Percentiles rank a stretch among this genome's conserved stretches.
Conservation (phyloP, 2,797 vertebrate species). For the Chaunax sp. region DNA sequence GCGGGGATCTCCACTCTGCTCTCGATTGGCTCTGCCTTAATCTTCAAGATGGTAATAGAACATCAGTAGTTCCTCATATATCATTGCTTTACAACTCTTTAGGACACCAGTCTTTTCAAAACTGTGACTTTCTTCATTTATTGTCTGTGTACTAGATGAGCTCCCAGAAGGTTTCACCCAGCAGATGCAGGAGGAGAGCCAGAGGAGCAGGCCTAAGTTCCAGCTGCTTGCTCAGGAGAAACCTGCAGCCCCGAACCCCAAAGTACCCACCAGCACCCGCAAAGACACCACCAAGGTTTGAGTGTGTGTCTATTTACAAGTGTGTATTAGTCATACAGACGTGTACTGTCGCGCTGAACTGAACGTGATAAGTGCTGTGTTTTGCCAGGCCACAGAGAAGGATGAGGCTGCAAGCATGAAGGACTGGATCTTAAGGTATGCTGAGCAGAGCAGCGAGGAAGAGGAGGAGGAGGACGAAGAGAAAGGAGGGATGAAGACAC, state of each 20-base stretch:
- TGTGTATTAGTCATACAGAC: neutral
- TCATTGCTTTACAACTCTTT: neutral
- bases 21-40: slow-evolving; percentile 99
- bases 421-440: slow-evolving; percentile 95
- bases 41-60: slow-evolving; percentile 89
- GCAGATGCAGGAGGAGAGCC: slow-evolving; percentile 91
- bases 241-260: slow-evolving; percentile 37
- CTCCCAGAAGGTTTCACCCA: slow-evolving; percentile 97
- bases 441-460: slow-evolving; percentile 89
- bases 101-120: neutral
- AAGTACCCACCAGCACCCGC: slow-evolving; percentile 28
- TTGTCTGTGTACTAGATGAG: slow-evolving; percentile 81
- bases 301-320: neutral
- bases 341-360: neutral
- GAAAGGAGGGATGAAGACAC: slow-evolving; percentile 63
- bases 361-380: neutral
- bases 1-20: slow-evolving; percentile 97
- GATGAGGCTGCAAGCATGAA: slow-evolving; percentile 88
- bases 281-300: slow-evolving; percentile 72
- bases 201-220: slow-evolving; percentile 88
- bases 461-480: slow-evolving; percentile 79
- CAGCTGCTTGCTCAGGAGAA: slow-evolving; percentile 75
- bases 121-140: neutral
- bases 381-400: slow-evolving; percentile 71
- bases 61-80: neutral